Evolutionary conservation across 2,888 invertebrate genomes (phyloP).

Genomic region (Sycophila texana): DNA sequence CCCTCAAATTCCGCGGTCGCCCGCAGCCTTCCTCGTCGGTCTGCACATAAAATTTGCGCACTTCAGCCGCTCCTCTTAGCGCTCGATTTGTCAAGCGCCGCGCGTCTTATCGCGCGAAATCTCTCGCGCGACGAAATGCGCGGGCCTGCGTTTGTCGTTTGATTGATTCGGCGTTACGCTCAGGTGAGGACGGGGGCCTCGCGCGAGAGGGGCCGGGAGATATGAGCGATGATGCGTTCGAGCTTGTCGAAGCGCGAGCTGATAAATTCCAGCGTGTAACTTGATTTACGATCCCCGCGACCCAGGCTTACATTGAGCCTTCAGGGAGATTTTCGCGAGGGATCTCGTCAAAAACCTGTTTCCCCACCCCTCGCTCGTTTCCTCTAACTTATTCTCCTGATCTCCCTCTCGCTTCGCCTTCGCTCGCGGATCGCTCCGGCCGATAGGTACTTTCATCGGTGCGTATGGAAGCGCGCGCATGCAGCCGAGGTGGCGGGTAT

Average conservation of each 20-base stretch:
- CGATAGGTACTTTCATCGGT: slow-evolving; percentile 28
- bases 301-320: slow-evolving; percentile 44
- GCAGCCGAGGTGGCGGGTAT: slow-evolving; percentile 43
- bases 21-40: background rate
- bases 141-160: slow-evolving; percentile 28
- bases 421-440: slow-evolving; percentile 13
- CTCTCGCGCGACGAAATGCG: slow-evolving; percentile 7
- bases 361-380: background rate
- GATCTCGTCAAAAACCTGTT: slow-evolving; percentile 52
- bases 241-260: slow-evolving; percentile 52
- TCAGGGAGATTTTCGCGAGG: slow-evolving; percentile 49
- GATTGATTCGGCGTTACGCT: slow-evolving; percentile 38
- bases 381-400: background rate
- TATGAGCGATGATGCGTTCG: slow-evolving; percentile 55
- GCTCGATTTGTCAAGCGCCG: slow-evolving; percentile 14
- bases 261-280: slow-evolving; percentile 52
- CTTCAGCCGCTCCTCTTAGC: background rate
- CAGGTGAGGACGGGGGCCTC: background rate
- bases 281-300: slow-evolving; percentile 54
- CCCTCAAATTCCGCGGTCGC: no score
- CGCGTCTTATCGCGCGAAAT: background rate
- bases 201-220: slow-evolving; percentile 14
- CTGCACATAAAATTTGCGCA: slow-evolving; percentile 17
- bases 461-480: slow-evolving; percentile 19
- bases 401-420: background rate